These are phyloP conservation scores for Latrodectus geometricus DNA, from an alignment of 1,140 invertebrate genomes.

Conservation along the genomic window DNA sequence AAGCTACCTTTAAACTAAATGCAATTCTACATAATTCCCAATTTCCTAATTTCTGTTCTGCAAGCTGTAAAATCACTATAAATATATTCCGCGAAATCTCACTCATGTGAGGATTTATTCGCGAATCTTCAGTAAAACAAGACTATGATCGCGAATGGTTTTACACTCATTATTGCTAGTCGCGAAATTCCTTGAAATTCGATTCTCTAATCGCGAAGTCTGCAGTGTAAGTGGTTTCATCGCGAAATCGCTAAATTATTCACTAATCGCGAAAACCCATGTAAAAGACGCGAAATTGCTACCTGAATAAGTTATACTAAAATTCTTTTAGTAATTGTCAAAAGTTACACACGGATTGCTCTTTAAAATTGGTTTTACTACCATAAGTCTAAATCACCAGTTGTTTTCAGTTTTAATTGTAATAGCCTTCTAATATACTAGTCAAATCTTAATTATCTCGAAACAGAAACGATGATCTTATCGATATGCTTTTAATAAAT, in stretches of 20 bases:
- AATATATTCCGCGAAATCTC: slow-evolving; percentile 26
- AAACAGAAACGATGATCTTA: not conserved
- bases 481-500: not conserved
- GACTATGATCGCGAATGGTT: slow-evolving; percentile 31
- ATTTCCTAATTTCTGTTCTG: slow-evolving; percentile 9
- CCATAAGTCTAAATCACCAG: not conserved
- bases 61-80: slow-evolving; percentile 35
- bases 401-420: not conserved
- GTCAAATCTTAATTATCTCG: not conserved
- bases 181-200: slow-evolving; percentile 40
- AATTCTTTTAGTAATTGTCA: not conserved
- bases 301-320: slow-evolving; percentile 29
- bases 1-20: slow-evolving; percentile 24
- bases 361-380: not conserved
- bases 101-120: slow-evolving; percentile 2
- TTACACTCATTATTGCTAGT: slow-evolving; percentile 25
- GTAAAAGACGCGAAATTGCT: slow-evolving; percentile 42
- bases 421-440: not conserved
- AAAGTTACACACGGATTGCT: not conserved
- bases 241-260: slow-evolving; percentile 43
- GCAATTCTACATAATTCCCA: slow-evolving; percentile 10
- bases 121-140: slow-evolving; percentile 22
- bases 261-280: slow-evolving; percentile 54
- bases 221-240: slow-evolving; percentile 22
- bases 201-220: slow-evolving; percentile 45